Percentiles rank a stretch among this genome's conserved stretches.
Conservation (phyloP, 2,888 invertebrate species). For the Linnaemya vulpina region DNA sequence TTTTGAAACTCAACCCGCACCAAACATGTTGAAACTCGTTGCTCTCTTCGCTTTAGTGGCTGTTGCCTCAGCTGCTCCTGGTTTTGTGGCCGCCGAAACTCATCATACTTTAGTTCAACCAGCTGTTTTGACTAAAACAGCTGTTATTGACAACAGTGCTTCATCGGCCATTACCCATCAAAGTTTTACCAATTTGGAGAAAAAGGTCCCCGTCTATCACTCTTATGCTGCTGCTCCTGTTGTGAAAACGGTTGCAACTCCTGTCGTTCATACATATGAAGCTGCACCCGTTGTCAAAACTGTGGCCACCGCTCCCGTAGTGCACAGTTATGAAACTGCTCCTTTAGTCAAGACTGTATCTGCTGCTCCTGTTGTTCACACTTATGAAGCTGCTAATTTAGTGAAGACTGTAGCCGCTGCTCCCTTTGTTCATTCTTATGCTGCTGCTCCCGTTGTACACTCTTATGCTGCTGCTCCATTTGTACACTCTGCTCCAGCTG, state of each 20-base stretch:
- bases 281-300: constrained; percentile 71
- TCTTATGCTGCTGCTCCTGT: constrained; percentile 74
- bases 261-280: constrained; percentile 73
- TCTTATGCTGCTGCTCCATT: background rate
- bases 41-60: constrained; percentile 86
- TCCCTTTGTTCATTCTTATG: constrained; percentile 77
- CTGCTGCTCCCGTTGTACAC: constrained; percentile 82
- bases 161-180: constrained; percentile 85
- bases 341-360: constrained; percentile 80
- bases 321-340: constrained; percentile 73
- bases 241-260: constrained; percentile 75
- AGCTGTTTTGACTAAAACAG: constrained; percentile 77
- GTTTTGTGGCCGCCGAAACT: constrained; percentile 77
- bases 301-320: constrained; percentile 67
- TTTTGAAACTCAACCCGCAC: constrained; percentile 36
- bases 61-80: constrained; percentile 81
- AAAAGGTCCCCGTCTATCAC: constrained; percentile 81
- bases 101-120: constrained; percentile 80
- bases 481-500: constrained; percentile 78
- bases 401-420: constrained; percentile 65
- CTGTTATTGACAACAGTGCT: constrained; percentile 80
- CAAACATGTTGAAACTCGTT: constrained; percentile 77
- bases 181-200: constrained; percentile 84
- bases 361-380: constrained; percentile 74
- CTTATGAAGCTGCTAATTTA: constrained; percentile 80